Evolutionary conservation across 2,888 invertebrate species (phyloP).

Genomic region (Rhagonycha fulva): DNA sequence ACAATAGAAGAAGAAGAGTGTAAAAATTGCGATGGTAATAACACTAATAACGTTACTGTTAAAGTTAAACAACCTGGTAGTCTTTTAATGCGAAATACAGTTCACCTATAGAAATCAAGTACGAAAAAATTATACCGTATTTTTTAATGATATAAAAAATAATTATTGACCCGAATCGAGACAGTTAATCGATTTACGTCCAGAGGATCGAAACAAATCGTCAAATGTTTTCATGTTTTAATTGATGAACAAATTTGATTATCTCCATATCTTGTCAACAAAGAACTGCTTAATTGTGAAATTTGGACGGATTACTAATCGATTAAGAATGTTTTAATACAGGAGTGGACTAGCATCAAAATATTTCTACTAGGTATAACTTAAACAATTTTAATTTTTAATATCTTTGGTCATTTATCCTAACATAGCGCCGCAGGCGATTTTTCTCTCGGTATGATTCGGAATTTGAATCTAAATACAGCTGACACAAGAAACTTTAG

Average conservation of each 20-base stretch:
- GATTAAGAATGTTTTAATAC: not conserved
- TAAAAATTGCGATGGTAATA: not conserved
- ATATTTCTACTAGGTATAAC: no score
- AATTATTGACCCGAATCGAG: not conserved
- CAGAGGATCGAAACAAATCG: not conserved
- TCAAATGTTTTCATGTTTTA: not conserved
- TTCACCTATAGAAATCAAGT: slow-evolving; percentile 4
- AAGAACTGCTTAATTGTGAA: not conserved
- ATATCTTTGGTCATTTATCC: no score
- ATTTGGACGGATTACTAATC: not conserved
- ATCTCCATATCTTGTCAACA: not conserved
- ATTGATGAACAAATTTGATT: not conserved
- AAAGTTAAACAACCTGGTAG: slow-evolving; percentile 4
- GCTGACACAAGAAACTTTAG: no score
- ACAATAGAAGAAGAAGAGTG: not conserved
- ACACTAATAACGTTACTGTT: slow-evolving; percentile 4
- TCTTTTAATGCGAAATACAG: slow-evolving; percentile 10
- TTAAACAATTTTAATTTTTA: no score
- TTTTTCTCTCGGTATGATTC: no score
- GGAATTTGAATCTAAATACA: no score
- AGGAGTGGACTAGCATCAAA: not conserved
- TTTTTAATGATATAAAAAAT: slow-evolving; percentile 6
- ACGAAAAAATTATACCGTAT: slow-evolving; percentile 8
- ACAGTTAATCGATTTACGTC: not conserved
- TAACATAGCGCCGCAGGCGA: no score